Evolutionary conservation across 2,888 invertebrate genomes (phyloP), one percentile per base, ranked within the genome.

Genomic region (Pinctada fucata): DNA sequence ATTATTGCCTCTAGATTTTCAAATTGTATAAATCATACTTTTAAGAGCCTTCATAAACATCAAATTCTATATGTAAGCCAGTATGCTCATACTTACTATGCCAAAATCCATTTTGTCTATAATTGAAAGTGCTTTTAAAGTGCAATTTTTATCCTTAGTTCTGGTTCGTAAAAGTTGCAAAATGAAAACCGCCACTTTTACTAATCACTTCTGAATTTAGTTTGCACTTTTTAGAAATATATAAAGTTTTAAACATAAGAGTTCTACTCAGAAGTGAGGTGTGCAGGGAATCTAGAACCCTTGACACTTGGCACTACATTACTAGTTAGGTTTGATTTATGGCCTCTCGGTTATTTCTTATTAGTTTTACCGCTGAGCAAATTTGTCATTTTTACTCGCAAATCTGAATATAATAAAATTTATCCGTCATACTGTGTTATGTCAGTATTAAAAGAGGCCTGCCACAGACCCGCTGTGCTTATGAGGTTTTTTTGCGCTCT

Each of bases 371-470:
- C 52, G 66, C 78, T 73, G 73, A 71, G 73, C 68, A 73, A 78
- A 78, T 78, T 78, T 78, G 78, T 78, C 78, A 78, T 45, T 78
- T 52, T 49, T 73, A 52, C 48, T 68, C 50, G 64, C 58, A 66
- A 73, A 52, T 69, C 49, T 69, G 58, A 52, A 69, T 58, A 50
- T 75, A 75, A 58, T 68, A 75, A 48, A 72, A 72, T 63, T 72
- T 63, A 63, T 63, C 63, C 63, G 31, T 72, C 3, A 47, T 67
- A 8, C 67, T 67, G 67, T n/a, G 31, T 67, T 8, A n/a, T 31
- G n/a, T n/a, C 16, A 45, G n/a, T 8, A 31, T n/a, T n/a, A 67
- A n/a, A 5, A 67, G 45, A 31, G 67, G 67, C n/a, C n/a, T 6
- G 67, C n/a, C n/a, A n/a, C 67, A 67, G 58, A 10, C 58, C 58